Base-by-base conservation (phyloP, 37 sponge, comb jelly and placozoan genomes). In the Crambe crambe region DNA sequence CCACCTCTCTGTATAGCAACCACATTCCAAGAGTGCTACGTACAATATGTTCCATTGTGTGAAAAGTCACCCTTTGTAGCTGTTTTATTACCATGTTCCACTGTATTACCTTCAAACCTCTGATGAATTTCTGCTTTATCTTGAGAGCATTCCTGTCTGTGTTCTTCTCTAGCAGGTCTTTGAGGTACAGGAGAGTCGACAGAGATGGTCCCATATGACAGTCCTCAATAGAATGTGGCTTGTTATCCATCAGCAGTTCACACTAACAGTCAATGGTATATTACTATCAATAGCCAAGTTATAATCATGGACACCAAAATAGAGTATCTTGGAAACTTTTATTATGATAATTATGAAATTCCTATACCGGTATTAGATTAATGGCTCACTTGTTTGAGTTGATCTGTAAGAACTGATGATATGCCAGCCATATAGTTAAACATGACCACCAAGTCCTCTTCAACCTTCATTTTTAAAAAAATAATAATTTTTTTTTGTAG, bases 391-490 rank as follows among this genome's bases (percentile, higher is more conserved):
- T 72, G 66, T 56, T 58, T 59, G 31, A 83, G 47, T 61, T 91
- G 84, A 31, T 58, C 39, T 54, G 56, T 72, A 23, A 93, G 21
- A 18, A 93, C 62, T 0, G 94, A 81, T 18, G 85, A 34, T 54
- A 89, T 86, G 27, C 94, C 94, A 38, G 89, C 82, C 9, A 85
- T 83, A 76, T 76, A 81, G 75, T 85, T 80, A 71, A 89, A 89
- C n/a, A 72, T 79, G 10, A 36, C 61, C 10, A 84, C 39, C 2
- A 86, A 59, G 20, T 93, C 75, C n/a, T 60, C 75, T 62, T 66
- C 64, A 21, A 93, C 85, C 85, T 92, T n/a, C n/a, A n/a, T n/a
- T n/a, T n/a, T n/a, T n/a, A n/a, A n/a, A n/a, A n/a, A n/a, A n/a
- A n/a, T n/a, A n/a, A n/a, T n/a, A n/a, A n/a, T n/a, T n/a, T n/a